Conservation (phyloP, 2,797 vertebrate species). For the Mus spretus region DNA sequence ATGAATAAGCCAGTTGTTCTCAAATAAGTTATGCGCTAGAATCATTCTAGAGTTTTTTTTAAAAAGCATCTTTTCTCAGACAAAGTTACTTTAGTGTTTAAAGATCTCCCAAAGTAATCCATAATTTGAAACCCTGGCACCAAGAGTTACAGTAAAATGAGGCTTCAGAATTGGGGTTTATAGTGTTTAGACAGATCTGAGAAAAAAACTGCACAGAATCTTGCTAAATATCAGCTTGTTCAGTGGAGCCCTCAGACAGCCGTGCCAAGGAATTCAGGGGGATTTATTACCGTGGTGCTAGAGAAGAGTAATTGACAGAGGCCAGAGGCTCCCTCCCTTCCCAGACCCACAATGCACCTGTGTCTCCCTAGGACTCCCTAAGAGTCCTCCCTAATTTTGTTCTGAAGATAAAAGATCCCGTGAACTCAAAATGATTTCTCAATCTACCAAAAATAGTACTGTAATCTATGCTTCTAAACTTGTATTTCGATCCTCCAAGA, state of each 20-base stretch:
- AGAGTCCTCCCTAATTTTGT: not conserved
- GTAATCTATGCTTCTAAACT: not conserved
- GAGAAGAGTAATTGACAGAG: not conserved
- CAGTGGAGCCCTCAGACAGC: not conserved
- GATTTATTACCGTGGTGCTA: not conserved
- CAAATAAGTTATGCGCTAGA: not conserved
- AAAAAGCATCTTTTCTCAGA: not conserved
- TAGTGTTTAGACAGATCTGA: too few species aligned
- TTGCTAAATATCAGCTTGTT: not conserved
- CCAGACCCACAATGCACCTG: not conserved
- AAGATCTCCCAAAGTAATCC: not conserved
- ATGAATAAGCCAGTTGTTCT: not conserved
- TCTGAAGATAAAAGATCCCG: not conserved
- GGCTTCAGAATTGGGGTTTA: not conserved
- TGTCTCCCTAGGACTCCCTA: not conserved
- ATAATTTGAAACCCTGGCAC: not conserved
- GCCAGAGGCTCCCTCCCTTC: not conserved
- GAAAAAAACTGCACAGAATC: not conserved
- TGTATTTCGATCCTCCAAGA: not conserved
- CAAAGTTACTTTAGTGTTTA: not conserved
- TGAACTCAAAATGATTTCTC: conserved; percentile 9
- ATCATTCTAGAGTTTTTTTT: not conserved
- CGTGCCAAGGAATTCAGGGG: not conserved
- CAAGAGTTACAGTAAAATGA: not conserved
- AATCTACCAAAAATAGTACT: conserved; percentile 20